A percentile compares a stretch with the other conserved stretches of the same genome.
Evolutionary conservation across 2,888 invertebrate genomes (phyloP).

Genomic region (Patella depressa): DNA sequence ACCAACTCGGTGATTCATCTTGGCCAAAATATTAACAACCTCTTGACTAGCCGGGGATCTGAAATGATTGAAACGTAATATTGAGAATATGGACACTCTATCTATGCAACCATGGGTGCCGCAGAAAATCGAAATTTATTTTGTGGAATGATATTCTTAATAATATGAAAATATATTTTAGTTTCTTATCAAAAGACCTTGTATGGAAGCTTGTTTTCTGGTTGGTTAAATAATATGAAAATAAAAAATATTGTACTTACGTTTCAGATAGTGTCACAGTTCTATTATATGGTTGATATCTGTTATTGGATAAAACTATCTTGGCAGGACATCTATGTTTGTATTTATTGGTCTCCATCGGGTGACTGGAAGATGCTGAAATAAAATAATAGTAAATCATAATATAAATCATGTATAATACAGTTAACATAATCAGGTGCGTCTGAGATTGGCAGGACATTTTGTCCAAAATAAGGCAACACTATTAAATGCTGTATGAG

Average conservation of each 20-base stretch:
- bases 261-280: not conserved
- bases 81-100: not conserved
- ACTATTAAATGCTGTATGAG: too few species aligned
- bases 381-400: not conserved
- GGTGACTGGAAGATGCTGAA: not conserved
- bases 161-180: too few species aligned
- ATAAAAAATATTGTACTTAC: not conserved
- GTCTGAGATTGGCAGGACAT: too few species aligned
- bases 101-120: not conserved
- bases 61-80: not conserved
- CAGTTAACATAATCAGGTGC: too few species aligned
- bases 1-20: not conserved
- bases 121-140: too few species aligned
- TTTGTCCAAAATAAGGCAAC: too few species aligned
- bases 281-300: not conserved
- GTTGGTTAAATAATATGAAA: too few species aligned
- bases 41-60: not conserved
- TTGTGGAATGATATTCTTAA: too few species aligned
- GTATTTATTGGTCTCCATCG: not conserved
- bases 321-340: not conserved
- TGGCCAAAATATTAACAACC: not conserved
- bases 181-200: too few species aligned
- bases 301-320: not conserved
- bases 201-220: too few species aligned
- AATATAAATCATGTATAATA: too few species aligned